phyloP scores from a whole-genome alignment of 64 coral and sea anemone species.

The Orbicella faveolata region DNA sequence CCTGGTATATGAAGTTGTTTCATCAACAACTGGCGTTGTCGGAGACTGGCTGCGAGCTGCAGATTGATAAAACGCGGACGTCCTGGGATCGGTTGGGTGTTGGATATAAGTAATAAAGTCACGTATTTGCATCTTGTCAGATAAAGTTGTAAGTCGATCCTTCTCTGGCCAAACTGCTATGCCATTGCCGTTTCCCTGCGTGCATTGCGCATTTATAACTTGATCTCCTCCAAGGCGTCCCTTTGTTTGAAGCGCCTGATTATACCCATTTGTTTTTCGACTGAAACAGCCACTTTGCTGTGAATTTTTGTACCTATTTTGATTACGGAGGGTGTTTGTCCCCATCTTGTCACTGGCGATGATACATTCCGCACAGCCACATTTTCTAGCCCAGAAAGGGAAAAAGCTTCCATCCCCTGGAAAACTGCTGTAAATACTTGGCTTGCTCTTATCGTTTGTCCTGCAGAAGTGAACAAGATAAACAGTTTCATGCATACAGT shows the following conservation, averaged over 20 bases:
- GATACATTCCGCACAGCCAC: constrained; percentile 19
- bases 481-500: background rate
- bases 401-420: background rate
- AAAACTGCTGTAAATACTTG: background rate
- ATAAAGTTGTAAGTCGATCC: background rate
- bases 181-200: background rate
- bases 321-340: background rate
- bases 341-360: background rate
- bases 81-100: background rate
- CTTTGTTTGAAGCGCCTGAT: background rate
- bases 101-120: background rate
- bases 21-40: background rate
- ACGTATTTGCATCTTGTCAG: background rate
- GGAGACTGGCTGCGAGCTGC: background rate
- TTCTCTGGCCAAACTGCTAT: background rate
- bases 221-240: background rate
- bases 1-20: background rate
- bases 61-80: background rate
- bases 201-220: background rate
- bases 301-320: background rate
- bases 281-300: background rate
- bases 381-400: background rate
- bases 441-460: background rate
- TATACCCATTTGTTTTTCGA: background rate
- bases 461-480: background rate